Evolutionary conservation across 2,113 vertebrate genomes (phyloP), one percentile per base, ranked within the genome.

Genomic region (Podilymbus podiceps): DNA sequence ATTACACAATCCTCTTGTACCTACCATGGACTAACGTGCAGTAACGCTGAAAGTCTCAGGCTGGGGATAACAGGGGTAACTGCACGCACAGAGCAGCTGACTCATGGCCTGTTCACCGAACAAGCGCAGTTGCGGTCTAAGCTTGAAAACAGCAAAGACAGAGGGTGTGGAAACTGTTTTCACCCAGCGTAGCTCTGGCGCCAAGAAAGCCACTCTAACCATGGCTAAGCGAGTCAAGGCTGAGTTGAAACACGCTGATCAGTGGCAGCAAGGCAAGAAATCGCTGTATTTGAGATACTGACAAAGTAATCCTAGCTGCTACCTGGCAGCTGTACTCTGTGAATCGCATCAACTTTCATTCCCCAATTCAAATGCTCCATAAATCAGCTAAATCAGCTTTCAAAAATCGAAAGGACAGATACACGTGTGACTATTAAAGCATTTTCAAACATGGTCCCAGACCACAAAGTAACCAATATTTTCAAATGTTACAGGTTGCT

Each of bases 21-120:
- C 44, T 71, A 35, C 31, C 35, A 85, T 1, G 2, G 28, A 40
- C 17, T 20, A 27, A 59, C 1, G 15, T 0, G 2, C 8, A 17
- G 63, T 33, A 60, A 42, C 0, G 0, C 53, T 14, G 28, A 28
- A 46, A 44, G 47, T 19, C 52, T 49, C 46, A 62, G 42, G 20
- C 42, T 71, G 35, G 25, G 35, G 28, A 25, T 38, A 40, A 50
- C 17, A 38, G 46, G 74, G 40, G 19, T 16, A 28, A 21, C 28
- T 8, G 23, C 17, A 71, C 23, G 8, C 49, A 31, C 58, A 58
- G 15, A 56, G 7, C 5, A 1, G 25, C 6, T 18, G 27, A 52
- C 19, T 85, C 13, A 33, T 33, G 1, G 1, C 25, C n/a, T 46
- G 16, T 47, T 62, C 62, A 47, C 56, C 21, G 52, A 78, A 62